Evolutionary conservation across 1,140 invertebrate genomes (phyloP).

Genomic region (Brachionus calyciflorus): DNA sequence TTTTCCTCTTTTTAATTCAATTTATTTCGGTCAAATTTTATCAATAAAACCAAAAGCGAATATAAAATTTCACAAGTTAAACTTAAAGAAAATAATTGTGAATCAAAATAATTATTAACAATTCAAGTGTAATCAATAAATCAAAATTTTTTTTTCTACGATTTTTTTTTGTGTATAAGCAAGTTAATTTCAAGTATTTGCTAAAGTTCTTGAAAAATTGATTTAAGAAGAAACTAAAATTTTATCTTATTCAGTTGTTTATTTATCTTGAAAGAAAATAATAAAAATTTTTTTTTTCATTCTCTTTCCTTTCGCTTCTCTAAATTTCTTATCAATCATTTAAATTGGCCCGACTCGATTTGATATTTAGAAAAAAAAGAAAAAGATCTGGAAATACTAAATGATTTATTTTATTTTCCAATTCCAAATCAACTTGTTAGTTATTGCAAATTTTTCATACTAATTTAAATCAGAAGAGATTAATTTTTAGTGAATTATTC

Average conservation of each 20-base stretch:
- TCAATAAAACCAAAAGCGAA: too few relatives aligned
- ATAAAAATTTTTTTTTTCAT: too few relatives aligned
- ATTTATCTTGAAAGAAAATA: conserved; percentile 2
- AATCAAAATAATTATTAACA: background rate
- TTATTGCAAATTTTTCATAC: conserved; percentile 11
- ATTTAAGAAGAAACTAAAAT: background rate
- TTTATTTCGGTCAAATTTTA: too few relatives aligned
- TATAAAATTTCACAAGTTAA: too few relatives aligned
- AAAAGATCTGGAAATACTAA: conserved; percentile 27
- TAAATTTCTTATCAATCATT: conserved; percentile 36
- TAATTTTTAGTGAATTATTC: background rate
- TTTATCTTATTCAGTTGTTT: background rate
- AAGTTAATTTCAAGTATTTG: conserved; percentile 10
- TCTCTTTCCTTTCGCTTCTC: background rate
- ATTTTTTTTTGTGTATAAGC: too few relatives aligned
- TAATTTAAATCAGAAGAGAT: background rate
- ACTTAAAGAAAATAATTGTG: too few relatives aligned
- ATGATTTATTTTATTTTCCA: conserved; percentile 19
- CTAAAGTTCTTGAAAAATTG: conserved; percentile 34
- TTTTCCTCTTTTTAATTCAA: too few relatives aligned
- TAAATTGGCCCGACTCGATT: conserved; percentile 11
- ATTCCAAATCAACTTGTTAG: background rate
- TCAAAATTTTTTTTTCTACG: background rate
- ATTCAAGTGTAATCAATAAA: conserved; percentile 8
- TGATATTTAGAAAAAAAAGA: conserved; percentile 12